phyloP scores from a whole-genome alignment of 2,888 invertebrate species.

The Pristionchus arcanus region DNA sequence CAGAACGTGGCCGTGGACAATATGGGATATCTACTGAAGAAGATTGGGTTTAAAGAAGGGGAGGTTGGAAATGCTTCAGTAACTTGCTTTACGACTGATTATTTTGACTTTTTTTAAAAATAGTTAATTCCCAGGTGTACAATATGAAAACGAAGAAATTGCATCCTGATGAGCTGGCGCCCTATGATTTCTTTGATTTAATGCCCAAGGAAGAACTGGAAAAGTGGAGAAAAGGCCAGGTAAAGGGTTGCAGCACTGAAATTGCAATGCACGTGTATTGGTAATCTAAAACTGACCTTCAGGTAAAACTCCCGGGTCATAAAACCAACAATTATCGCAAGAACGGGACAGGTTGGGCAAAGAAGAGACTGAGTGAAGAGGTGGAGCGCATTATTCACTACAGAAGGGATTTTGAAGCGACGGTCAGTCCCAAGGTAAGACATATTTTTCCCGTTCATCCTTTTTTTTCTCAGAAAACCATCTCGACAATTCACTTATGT shows the following conservation, averaged over 20 bases:
- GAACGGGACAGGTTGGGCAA: not conserved
- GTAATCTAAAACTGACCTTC: not conserved
- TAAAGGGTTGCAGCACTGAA: not conserved
- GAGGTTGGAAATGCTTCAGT: too few species aligned
- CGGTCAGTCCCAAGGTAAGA: not conserved
- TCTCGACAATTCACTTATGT: too few species aligned
- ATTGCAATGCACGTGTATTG: not conserved
- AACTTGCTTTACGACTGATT: not conserved
- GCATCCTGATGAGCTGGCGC: not conserved
- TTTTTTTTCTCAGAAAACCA: too few species aligned
- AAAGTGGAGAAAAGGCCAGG: not conserved
- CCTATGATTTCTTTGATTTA: not conserved
- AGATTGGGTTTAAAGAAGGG: not conserved
- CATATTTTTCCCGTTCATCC: too few species aligned
- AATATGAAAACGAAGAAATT: constrained; percentile 1
- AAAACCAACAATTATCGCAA: not conserved
- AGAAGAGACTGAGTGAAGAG: not conserved
- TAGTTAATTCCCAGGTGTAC: not conserved
- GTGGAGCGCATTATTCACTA: not conserved
- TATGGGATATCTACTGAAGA: constrained; percentile 14
- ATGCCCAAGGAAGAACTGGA: not conserved
- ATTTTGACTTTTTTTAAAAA: not conserved
- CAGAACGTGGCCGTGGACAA: constrained; percentile 29
- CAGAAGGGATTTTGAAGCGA: not conserved
- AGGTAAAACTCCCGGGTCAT: not conserved